These are phyloP conservation scores for Eubasilissa splendida DNA, from an alignment of 2,888 invertebrate species.

Conservation along the genomic window DNA sequence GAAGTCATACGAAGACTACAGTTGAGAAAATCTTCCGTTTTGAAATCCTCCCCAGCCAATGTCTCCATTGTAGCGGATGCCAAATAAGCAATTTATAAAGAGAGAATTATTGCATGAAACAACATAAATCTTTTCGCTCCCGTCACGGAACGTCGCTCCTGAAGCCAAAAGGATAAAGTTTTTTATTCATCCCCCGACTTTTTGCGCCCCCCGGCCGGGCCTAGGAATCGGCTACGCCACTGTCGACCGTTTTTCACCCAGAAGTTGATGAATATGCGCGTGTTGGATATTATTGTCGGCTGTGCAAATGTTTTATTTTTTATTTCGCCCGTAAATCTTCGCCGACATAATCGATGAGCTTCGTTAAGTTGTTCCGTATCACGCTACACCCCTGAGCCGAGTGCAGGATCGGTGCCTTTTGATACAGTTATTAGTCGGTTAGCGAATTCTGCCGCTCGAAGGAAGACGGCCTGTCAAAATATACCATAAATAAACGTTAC, in stretches of 20 bases:
- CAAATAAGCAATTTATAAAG: conserved; percentile 59
- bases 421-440: conserved; percentile 30
- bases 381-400: conserved; percentile 20
- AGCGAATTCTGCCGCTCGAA: not conserved
- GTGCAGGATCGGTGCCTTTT: conserved; percentile 13
- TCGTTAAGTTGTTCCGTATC: conserved; percentile 34
- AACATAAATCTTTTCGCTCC: conserved; percentile 57
- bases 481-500: too few relatives aligned
- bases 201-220: conserved; percentile 41
- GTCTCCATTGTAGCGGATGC: conserved; percentile 47
- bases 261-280: conserved; percentile 42
- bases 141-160: conserved; percentile 53
- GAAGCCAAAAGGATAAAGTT: conserved; percentile 56
- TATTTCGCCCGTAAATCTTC: conserved; percentile 29
- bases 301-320: conserved; percentile 40
- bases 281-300: conserved; percentile 45
- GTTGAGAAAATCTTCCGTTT: conserved; percentile 12
- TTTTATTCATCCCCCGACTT: conserved; percentile 46
- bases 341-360: conserved; percentile 37
- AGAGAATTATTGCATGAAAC: conserved; percentile 57
- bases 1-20: conserved; percentile 1
- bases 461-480: too few relatives aligned
- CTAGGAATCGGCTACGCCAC: conserved; percentile 41
- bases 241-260: conserved; percentile 34
- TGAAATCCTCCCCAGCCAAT: conserved; percentile 13